A percentile compares a stretch with the other conserved stretches of the same genome.
These are phyloP conservation scores for Hydrophis major DNA, from an alignment of 2,797 vertebrate genomes.

Conservation along the genomic window DNA sequence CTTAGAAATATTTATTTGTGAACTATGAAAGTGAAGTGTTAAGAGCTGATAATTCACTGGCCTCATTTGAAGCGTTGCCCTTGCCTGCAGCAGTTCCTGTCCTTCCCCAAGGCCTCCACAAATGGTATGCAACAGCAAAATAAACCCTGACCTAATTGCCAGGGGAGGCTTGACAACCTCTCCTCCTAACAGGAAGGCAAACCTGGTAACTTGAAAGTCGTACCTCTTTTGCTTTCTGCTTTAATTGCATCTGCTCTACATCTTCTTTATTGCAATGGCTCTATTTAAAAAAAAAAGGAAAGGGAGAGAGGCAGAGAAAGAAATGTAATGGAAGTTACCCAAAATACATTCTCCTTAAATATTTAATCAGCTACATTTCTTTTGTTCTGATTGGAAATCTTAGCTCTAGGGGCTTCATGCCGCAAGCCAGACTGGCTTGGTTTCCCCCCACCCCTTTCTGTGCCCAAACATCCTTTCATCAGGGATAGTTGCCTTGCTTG, in stretches of 20 bases:
- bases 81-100: conserved; percentile 89
- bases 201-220: conserved; percentile 71
- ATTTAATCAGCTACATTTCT: conserved; percentile 78
- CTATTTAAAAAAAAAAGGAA: conserved; percentile 67
- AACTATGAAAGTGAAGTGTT: conserved; percentile 72
- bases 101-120: conserved; percentile 89
- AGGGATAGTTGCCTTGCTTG: conserved; percentile 61
- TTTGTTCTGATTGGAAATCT: conserved; percentile 73
- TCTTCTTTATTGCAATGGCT: conserved; percentile 87
- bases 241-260: conserved; percentile 87
- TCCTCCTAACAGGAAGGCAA: conserved; percentile 77
- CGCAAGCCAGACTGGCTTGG: conserved; percentile 62
- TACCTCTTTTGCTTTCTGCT: conserved; percentile 96
- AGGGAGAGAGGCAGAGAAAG: background rate
- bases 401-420: conserved; percentile 72
- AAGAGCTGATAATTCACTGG: conserved; percentile 73
- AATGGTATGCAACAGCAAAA: conserved; percentile 93
- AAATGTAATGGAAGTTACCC: conserved; percentile 65
- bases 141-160: conserved; percentile 96
- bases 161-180: conserved; percentile 79
- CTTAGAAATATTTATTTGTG: conserved; percentile 65
- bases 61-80: conserved; percentile 86
- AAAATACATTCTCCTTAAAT: conserved; percentile 70
- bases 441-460: conserved; percentile 1
- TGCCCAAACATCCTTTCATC: conserved; percentile 49